phyloP scores from a whole-genome alignment of 1,140 invertebrate species.

The Nephila pilipes region DNA sequence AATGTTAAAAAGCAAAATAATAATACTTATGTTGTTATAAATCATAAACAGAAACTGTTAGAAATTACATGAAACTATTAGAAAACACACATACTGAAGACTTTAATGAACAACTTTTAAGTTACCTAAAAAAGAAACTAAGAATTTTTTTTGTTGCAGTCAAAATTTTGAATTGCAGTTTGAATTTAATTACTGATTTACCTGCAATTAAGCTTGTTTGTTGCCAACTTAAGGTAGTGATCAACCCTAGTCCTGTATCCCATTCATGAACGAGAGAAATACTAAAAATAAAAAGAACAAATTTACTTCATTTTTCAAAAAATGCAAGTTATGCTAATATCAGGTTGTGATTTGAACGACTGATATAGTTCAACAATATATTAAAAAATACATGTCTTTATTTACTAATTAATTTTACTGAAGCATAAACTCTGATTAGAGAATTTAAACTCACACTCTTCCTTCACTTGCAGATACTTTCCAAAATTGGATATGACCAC shows the following conservation, averaged over 20 bases:
- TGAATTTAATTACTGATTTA: neutral
- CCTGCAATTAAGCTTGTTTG: constrained; percentile 58
- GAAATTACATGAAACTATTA: neutral
- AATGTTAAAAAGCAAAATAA: too few relatives aligned
- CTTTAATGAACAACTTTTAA: neutral
- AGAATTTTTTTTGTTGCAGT: neutral
- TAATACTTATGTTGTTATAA: too few relatives aligned
- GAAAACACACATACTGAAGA: neutral
- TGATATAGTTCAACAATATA: too few relatives aligned
- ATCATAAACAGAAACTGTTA: too few relatives aligned
- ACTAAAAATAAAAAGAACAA: constrained; percentile 45
- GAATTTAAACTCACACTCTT: constrained; percentile 25
- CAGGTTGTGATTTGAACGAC: too few relatives aligned
- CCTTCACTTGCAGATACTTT: constrained; percentile 69
- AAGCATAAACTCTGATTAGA: too few relatives aligned
- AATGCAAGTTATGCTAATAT: too few relatives aligned
- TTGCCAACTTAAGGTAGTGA: constrained; percentile 63
- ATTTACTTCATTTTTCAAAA: too few relatives aligned
- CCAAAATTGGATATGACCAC: constrained; percentile 74
- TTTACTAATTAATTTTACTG: too few relatives aligned
- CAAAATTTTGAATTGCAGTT: too few relatives aligned
- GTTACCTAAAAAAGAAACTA: neutral
- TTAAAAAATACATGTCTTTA: too few relatives aligned
- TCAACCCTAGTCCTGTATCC: constrained; percentile 59
- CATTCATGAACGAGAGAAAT: constrained; percentile 65